phyloP scores from a whole-genome alignment of 2,797 vertebrate species.

The Kryptolebias ocellatus region DNA sequence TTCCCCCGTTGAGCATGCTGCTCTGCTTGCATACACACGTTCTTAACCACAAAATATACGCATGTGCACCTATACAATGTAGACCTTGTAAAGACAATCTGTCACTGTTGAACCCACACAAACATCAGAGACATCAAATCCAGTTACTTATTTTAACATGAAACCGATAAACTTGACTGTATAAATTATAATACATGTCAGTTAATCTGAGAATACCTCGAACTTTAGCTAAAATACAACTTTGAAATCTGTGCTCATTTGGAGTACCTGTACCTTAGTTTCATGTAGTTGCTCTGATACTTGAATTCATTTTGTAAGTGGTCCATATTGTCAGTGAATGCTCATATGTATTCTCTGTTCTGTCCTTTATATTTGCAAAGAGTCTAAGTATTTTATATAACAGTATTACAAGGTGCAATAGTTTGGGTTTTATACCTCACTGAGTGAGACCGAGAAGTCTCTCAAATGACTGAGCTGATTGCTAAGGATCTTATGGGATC shows the following conservation, averaged over 20 bases:
- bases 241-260: background rate
- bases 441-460: constrained; percentile 43
- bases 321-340: background rate
- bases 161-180: background rate
- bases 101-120: background rate
- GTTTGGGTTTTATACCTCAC: constrained; percentile 39
- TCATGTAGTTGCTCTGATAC: background rate
- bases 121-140: background rate
- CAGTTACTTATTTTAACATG: background rate
- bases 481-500: constrained; percentile 44
- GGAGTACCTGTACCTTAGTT: background rate
- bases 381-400: constrained; percentile 1
- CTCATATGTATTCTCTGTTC: too few relatives aligned
- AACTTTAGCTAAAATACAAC: background rate
- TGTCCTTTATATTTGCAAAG: constrained; percentile 2
- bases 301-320: background rate
- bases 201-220: background rate
- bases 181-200: background rate
- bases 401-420: constrained; percentile 18
- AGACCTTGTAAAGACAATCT: constrained; percentile 2
- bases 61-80: constrained; percentile 26
- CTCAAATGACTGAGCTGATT: constrained; percentile 36
- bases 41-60: constrained; percentile 31
- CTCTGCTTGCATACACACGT: constrained; percentile 43
- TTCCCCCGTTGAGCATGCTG: constrained; percentile 49